Conservation (phyloP, 2,888 invertebrate species). For the Acanthosepion esculentum region DNA sequence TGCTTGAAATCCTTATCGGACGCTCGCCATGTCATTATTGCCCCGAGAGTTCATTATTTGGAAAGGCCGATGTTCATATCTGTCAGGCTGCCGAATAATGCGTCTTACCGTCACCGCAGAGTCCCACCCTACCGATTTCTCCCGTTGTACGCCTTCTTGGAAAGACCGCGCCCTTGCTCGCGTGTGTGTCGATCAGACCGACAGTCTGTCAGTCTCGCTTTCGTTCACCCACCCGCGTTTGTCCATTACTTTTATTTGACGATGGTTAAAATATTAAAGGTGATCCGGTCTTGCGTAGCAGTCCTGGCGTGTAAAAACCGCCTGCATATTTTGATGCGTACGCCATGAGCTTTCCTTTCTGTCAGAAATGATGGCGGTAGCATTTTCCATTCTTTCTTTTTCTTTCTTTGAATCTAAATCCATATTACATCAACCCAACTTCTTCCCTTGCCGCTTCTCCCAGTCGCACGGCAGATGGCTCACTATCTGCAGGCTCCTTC, state of each 20-base stretch:
- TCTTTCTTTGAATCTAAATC: background rate
- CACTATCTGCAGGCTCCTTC: background rate
- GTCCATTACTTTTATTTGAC: background rate
- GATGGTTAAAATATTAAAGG: background rate
- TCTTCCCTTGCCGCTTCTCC: background rate
- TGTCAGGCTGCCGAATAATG: background rate
- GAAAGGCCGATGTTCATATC: constrained; percentile 33
- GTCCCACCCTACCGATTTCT: background rate
- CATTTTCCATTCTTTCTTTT: background rate
- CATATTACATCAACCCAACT: background rate
- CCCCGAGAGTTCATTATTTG: background rate
- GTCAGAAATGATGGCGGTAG: background rate
- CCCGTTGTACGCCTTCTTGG: background rate
- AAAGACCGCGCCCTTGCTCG: too few relatives aligned
- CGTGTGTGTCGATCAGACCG: too few relatives aligned
- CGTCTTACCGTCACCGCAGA: background rate
- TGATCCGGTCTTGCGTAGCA: background rate
- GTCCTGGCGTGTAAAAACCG: background rate
- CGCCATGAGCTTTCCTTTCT: background rate
- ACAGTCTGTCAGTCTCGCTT: background rate
- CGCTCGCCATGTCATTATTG: background rate
- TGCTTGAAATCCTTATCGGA: background rate
- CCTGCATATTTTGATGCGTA: background rate
- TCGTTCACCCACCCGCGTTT: background rate
- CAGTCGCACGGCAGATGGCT: background rate